phyloP scores from a whole-genome alignment of 2,797 vertebrate species.

The Setipinna tenuifilis region DNA sequence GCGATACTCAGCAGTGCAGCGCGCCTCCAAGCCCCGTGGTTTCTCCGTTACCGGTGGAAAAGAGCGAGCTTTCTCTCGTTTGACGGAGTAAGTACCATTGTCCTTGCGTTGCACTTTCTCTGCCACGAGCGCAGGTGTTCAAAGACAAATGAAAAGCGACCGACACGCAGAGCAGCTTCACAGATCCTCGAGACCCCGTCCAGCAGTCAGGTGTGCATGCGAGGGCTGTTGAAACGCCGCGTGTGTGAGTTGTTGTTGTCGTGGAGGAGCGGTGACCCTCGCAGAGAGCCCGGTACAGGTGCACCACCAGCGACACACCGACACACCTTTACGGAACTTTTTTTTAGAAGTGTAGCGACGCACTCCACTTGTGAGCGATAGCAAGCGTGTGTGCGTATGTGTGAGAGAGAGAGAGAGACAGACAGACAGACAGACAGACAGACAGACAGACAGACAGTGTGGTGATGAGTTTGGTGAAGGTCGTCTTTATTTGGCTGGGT shows the following conservation, averaged over 20 bases:
- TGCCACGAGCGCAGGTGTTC: not conserved
- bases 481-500: not conserved
- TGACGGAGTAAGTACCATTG: slow-evolving; percentile 9
- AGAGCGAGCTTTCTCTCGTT: not conserved
- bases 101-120: not conserved
- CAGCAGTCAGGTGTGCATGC: not conserved
- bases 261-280: not conserved
- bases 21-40: not conserved
- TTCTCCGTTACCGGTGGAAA: slow-evolving; percentile 8
- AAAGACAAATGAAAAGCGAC: not conserved
- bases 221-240: not conserved
- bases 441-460: too few relatives aligned
- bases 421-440: too few relatives aligned
- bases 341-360: not conserved
- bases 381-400: not conserved
- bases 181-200: not conserved
- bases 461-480: not conserved
- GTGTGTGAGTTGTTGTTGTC: not conserved
- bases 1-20: not conserved
- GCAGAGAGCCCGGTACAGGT: not conserved
- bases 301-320: too few relatives aligned
- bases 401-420: too few relatives aligned
- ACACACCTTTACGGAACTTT: not conserved
- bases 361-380: not conserved
- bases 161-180: too few relatives aligned